Conservation (phyloP, 2,888 invertebrate genomes). For the Eueremaeus valkanovi region DNA sequence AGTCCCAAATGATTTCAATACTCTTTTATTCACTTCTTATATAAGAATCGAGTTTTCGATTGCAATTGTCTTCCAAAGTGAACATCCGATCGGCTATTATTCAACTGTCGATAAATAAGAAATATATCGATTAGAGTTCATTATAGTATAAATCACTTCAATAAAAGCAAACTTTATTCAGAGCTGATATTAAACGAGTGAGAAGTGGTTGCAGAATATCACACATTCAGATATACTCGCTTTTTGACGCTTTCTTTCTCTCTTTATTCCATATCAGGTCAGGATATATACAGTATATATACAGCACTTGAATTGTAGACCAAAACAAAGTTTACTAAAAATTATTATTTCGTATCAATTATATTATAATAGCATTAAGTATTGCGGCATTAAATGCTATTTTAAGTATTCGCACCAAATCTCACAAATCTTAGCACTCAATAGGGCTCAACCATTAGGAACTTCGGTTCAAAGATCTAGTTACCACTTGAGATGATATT, state of each 20-base stretch:
- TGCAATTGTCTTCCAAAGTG: not conserved
- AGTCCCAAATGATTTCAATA: no score
- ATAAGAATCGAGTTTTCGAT: not conserved
- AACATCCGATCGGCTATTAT: not conserved
- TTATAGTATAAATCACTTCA: not conserved
- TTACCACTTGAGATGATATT: not conserved
- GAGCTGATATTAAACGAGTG: conserved; percentile 21
- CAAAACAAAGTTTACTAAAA: not conserved
- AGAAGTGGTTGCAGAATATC: conserved; percentile 9
- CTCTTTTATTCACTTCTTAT: not conserved
- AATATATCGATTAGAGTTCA: not conserved
- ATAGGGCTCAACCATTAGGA: not conserved
- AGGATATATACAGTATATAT: not conserved
- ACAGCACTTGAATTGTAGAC: not conserved
- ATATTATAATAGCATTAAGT: not conserved
- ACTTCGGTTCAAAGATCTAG: not conserved
- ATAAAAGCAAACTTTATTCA: not conserved
- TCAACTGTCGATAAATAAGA: not conserved
- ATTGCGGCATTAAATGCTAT: not conserved
- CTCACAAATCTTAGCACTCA: no score
- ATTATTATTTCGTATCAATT: not conserved
- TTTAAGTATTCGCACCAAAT: no score
- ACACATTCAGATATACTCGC: not conserved
- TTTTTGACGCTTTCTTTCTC: not conserved
- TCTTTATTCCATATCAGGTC: not conserved